A percentile compares a stretch with the other conserved stretches of the same genome.
Conservation (phyloP, 1,140 invertebrate genomes). For the Battus philenor region DNA sequence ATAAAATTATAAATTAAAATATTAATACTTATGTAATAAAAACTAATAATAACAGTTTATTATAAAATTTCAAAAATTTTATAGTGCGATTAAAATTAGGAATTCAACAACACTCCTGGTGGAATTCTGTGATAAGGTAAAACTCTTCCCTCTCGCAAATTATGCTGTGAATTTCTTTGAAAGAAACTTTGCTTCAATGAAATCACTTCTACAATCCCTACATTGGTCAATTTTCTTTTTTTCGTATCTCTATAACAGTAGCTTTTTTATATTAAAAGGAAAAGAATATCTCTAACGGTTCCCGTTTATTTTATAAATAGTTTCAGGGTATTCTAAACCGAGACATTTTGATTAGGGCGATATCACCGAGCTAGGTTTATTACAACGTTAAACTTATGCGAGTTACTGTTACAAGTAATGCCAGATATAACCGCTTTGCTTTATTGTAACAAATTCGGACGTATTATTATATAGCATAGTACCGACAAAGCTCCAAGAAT, state of each 20-base stretch:
- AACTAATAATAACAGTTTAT: no score
- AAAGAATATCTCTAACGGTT: slow-evolving; percentile 9
- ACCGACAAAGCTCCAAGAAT: no score
- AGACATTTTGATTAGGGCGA: slow-evolving; percentile 2
- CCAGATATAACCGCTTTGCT: no score
- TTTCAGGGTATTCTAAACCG: slow-evolving; percentile 4
- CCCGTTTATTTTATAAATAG: slow-evolving; percentile 11
- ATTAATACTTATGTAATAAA: no score
- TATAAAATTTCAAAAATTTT: no score
- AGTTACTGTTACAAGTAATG: slow-evolving; percentile 2
- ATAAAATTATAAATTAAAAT: no score
- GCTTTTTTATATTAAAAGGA: slow-evolving; percentile 7
- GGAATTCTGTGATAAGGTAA: slow-evolving; percentile 69
- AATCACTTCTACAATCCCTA: slow-evolving; percentile 64
- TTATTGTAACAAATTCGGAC: no score
- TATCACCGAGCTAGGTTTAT: background rate
- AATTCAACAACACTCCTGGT: slow-evolving; percentile 69
- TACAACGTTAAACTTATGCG: slow-evolving; percentile 11
- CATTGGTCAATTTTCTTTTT: slow-evolving; percentile 61
- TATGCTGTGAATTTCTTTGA: slow-evolving; percentile 71
- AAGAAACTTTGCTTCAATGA: slow-evolving; percentile 70
- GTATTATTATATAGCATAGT: no score
- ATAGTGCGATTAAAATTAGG: slow-evolving; percentile 54
- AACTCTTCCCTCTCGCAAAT: slow-evolving; percentile 71
- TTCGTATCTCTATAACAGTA: slow-evolving; percentile 44